Conservation (phyloP, 2,797 vertebrate species). For the Aeoliscus strigatus region DNA sequence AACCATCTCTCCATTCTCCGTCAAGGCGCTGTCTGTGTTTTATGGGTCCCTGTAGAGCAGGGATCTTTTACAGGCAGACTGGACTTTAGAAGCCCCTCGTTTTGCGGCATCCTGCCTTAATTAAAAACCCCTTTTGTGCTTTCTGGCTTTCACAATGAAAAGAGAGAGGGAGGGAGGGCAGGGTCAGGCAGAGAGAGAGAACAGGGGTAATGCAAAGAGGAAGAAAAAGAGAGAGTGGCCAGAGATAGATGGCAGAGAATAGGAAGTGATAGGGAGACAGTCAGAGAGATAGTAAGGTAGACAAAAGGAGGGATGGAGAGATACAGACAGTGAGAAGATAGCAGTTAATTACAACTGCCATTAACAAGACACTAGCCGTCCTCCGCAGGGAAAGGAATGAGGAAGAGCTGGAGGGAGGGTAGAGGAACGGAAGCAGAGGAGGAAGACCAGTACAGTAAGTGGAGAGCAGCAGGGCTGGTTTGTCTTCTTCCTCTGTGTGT, state of each 20-base stretch:
- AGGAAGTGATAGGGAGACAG: conserved; percentile 65
- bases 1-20: conserved; percentile 42
- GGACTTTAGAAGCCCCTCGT: conserved; percentile 78
- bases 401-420: conserved; percentile 38
- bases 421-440: conserved; percentile 3
- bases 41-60: conserved; percentile 75
- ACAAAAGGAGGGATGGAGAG: conserved; percentile 65
- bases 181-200: conserved; percentile 54
- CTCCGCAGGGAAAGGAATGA: conserved; percentile 64
- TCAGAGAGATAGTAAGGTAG: conserved; percentile 70
- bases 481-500: neutral
- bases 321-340: conserved; percentile 82
- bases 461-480: too few relatives aligned
- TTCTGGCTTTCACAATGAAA: conserved; percentile 69
- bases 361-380: conserved; percentile 82
- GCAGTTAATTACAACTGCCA: conserved; percentile 92
- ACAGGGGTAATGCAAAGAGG: conserved; percentile 55
- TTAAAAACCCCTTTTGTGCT: conserved; percentile 83
- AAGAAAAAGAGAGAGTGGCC: conserved; percentile 34
- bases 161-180: conserved; percentile 47
- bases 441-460: neutral
- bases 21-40: conserved; percentile 67
- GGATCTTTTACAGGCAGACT: conserved; percentile 79
- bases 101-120: conserved; percentile 81
- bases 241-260: conserved; percentile 63